Percentiles rank a stretch among this genome's conserved stretches.
Evolutionary conservation across 1,140 invertebrate species (phyloP).

Genomic region (Metaphire vulgaris): DNA sequence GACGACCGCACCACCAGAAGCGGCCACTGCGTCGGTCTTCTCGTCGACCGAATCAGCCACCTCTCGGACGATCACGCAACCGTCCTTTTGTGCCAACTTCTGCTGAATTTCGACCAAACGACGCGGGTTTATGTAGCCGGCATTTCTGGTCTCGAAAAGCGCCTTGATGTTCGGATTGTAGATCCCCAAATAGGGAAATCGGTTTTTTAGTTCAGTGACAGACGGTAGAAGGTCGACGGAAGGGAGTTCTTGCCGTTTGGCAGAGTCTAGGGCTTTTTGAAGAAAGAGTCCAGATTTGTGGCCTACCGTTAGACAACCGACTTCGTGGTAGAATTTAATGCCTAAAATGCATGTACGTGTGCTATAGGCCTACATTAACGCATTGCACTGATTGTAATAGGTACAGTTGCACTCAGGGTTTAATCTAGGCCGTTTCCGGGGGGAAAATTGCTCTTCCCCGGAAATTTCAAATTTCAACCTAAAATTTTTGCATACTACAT

Average conservation of each 20-base stretch:
- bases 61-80: slow-evolving; percentile 31
- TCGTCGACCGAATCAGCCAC: slow-evolving; percentile 14
- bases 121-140: slow-evolving; percentile 35
- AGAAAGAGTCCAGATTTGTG: neutral
- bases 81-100: slow-evolving; percentile 20
- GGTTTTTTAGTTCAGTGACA: neutral
- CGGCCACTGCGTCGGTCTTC: slow-evolving; percentile 4
- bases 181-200: neutral
- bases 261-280: neutral
- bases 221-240: neutral
- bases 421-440: no score
- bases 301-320: slow-evolving; percentile 31
- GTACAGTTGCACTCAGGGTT: no score
- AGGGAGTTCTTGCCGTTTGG: neutral
- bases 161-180: neutral
- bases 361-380: no score
- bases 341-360: slow-evolving; percentile 27
- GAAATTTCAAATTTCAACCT: no score
- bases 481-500: no score
- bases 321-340: slow-evolving; percentile 34
- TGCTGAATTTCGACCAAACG: slow-evolving; percentile 25
- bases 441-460: no score
- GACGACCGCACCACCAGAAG: slow-evolving; percentile 12
- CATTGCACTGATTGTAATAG: neutral
- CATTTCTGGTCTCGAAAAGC: neutral